A percentile compares a stretch with the other conserved stretches of the same genome.
These are phyloP conservation scores for Nothura maculosa DNA, from an alignment of 2,797 vertebrate genomes.

Conservation along the genomic window DNA sequence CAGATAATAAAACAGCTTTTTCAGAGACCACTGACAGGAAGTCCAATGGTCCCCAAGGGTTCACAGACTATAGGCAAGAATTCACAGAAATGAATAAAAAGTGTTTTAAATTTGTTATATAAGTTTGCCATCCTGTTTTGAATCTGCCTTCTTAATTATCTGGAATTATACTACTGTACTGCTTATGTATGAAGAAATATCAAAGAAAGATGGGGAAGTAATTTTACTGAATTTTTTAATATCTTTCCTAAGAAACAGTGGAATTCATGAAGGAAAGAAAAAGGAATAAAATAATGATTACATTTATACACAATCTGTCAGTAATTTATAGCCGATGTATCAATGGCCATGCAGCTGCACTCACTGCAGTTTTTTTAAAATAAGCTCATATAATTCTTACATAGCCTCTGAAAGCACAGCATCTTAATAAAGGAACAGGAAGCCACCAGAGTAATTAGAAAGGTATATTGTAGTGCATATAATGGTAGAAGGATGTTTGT, in stretches of 20 bases:
- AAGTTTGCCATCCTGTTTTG: background rate
- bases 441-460: constrained; percentile 83
- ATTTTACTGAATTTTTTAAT: background rate
- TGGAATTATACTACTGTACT: background rate
- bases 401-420: constrained; percentile 66
- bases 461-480: constrained; percentile 77
- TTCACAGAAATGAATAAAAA: background rate
- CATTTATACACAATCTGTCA: constrained; percentile 64
- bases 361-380: constrained; percentile 51
- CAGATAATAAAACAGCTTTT: constrained; percentile 13
- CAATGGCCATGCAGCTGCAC: constrained; percentile 81
- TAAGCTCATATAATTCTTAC: constrained; percentile 68
- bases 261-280: constrained; percentile 4
- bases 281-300: constrained; percentile 51
- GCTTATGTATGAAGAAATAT: background rate
- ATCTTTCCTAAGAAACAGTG: background rate
- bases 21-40: background rate
- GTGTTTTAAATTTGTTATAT: background rate
- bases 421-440: constrained; percentile 75
- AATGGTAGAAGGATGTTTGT: constrained; percentile 85
- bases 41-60: background rate
- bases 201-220: background rate
- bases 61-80: constrained; percentile 1
- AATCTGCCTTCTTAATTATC: background rate
- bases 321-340: constrained; percentile 81